phyloP scores from a whole-genome alignment of 2,113 vertebrate species.

The Marmota flaviventris region DNA sequence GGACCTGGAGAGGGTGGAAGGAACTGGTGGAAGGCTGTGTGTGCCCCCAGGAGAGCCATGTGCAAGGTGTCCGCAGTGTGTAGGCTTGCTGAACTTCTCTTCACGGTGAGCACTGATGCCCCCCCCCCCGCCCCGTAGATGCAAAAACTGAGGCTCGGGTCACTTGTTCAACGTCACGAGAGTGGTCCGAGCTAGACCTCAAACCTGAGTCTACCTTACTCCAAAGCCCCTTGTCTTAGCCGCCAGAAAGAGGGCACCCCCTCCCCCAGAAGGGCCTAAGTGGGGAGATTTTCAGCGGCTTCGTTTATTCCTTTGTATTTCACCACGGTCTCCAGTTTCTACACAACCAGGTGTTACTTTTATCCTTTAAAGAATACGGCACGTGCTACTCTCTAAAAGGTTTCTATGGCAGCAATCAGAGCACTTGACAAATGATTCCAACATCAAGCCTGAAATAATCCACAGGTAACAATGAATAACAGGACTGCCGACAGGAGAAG shows the following conservation, averaged over 20 bases:
- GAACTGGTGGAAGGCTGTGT: not conserved
- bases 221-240: not conserved
- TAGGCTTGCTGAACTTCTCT: fast-evolving
- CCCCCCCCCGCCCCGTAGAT: fast-evolving
- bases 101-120: not conserved
- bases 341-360: not conserved
- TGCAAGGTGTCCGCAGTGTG: not conserved
- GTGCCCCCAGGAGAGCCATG: no score
- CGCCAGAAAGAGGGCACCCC: not conserved
- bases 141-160: not conserved
- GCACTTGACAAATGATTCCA: slow-evolving; percentile 22
- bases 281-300: not conserved
- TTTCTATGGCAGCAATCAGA: not conserved
- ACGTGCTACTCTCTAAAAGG: not conserved
- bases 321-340: not conserved
- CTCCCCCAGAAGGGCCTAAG: not conserved
- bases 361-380: not conserved
- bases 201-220: not conserved
- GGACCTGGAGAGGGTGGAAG: not conserved
- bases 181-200: not conserved
- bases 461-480: not conserved
- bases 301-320: not conserved
- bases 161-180: not conserved
- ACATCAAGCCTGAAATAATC: not conserved
- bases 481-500: not conserved